phyloP scores from a whole-genome alignment of 2,797 vertebrate species.

The Microctenopoma lineatum region DNA sequence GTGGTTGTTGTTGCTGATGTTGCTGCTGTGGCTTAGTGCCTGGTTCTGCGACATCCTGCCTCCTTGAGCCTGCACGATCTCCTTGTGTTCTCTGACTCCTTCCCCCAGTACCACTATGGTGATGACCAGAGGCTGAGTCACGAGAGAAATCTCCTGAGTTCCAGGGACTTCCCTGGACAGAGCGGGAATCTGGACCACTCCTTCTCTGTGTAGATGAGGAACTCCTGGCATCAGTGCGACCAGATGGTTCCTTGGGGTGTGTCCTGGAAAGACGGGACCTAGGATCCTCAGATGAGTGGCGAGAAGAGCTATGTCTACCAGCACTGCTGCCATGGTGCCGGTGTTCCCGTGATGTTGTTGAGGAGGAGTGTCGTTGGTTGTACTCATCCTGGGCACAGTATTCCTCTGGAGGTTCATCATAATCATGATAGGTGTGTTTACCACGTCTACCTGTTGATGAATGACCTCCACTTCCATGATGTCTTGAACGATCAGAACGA shows the following conservation, averaged over 20 bases:
- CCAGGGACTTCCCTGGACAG: slow-evolving; percentile 83
- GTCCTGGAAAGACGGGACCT: slow-evolving; percentile 90
- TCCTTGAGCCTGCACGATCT: slow-evolving; percentile 74
- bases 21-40: slow-evolving; percentile 77
- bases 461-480: slow-evolving; percentile 90
- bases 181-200: slow-evolving; percentile 82
- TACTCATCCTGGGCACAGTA: slow-evolving; percentile 93
- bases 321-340: slow-evolving; percentile 91
- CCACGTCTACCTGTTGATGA: slow-evolving; percentile 91
- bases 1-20: slow-evolving; percentile 66
- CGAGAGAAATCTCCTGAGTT: slow-evolving; percentile 90
- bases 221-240: slow-evolving; percentile 86
- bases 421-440: slow-evolving; percentile 96
- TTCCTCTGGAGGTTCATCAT: slow-evolving; percentile 95
- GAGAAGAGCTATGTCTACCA: slow-evolving; percentile 89
- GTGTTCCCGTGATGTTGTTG: slow-evolving; percentile 89
- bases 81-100: slow-evolving; percentile 86
- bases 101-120: slow-evolving; percentile 84
- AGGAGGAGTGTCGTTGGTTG: slow-evolving; percentile 85
- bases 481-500: slow-evolving; percentile 92
- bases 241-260: slow-evolving; percentile 88
- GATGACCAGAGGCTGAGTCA: slow-evolving; percentile 86
- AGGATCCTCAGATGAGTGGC: slow-evolving; percentile 89
- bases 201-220: slow-evolving; percentile 88
- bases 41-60: slow-evolving; percentile 79